These are phyloP conservation scores for Talpa occidentalis DNA, from an alignment of 2,113 vertebrate species.

Conservation along the genomic window DNA sequence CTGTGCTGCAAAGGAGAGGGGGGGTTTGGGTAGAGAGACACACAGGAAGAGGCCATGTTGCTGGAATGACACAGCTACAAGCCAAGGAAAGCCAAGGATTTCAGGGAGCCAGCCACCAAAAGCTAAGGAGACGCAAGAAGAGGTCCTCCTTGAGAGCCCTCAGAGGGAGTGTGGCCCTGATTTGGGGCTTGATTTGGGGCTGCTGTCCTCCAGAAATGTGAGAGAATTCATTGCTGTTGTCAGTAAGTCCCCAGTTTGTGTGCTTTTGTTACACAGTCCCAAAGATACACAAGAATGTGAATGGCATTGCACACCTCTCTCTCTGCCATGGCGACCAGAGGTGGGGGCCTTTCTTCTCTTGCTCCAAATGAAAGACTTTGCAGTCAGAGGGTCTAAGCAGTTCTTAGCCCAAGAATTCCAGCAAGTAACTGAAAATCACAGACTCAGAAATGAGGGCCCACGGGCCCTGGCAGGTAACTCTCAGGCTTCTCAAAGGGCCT, in stretches of 20 bases:
- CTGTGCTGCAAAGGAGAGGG: neutral
- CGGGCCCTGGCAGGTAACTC: neutral
- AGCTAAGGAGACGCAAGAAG: neutral
- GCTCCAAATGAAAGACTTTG: neutral
- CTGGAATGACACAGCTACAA: neutral
- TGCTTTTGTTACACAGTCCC: no score
- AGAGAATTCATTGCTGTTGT: neutral
- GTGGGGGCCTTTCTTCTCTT: neutral
- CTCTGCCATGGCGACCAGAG: fast-evolving
- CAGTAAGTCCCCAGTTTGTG: neutral
- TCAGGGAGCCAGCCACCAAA: neutral
- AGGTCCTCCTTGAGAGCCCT: neutral
- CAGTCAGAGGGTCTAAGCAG: neutral
- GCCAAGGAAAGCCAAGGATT: no score
- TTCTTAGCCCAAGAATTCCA: neutral
- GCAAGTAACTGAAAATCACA: neutral
- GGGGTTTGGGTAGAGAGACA: neutral
- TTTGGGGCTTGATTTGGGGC: neutral
- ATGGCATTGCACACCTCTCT: fast-evolving
- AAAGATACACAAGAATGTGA: neutral
- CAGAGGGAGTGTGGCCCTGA: no score
- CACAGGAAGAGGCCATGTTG: no score
- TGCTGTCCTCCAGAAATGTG: neutral
- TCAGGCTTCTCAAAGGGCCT: neutral
- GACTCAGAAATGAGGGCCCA: fast-evolving